Base-by-base conservation (phyloP, 2,113 vertebrate species). In the Cynoglossus semilaevis region DNA sequence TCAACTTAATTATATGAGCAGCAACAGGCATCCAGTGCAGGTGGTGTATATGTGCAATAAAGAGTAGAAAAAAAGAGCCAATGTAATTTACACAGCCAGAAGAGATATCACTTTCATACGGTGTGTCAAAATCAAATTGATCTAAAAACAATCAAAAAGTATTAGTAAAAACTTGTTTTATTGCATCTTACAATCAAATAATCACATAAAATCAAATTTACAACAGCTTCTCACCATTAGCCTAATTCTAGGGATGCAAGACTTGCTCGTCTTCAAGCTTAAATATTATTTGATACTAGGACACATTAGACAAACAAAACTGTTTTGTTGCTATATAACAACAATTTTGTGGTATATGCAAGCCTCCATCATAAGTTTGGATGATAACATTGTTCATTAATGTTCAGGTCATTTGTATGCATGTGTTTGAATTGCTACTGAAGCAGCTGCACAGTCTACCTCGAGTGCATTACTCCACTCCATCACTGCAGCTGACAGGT, bases 401-500 rank as follows among this genome's bases (percentile, higher is more conserved):
- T 16, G 34, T 4, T 13, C 2, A 17, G 15, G 0, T 62, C 38
- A 65, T 80, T 65, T 62, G 55, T 45, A 71, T 80, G 59, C 58
- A 1, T 29, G 41, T 40, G 55, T 19, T 50, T 36, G 22, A 29
- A 29, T 29, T 29, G 22, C 22, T 29, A 29, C 2, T 29, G 22
- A 29, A 29, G 22, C 22, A 16, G 65, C 55, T 40, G 53, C 64
- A 62, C 71, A 7, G 14, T 69, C 54, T 69, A 79, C 80, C 76
- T 73, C 65, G 15, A 76, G 72, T 56, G 2, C 64, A 47, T 56
- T 59, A 67, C 80, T 79, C 70, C 62, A 72, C 70, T 81, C 81
- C 82, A 82, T 86, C 82, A 85, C 63, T 85, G 85, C 76, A 36
- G 43, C 43, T 83, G 81, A 87, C 85, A 83, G 72, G 49, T 40